phyloP scores from a whole-genome alignment of 2,888 invertebrate genomes.

The Rhodophaea formosa region DNA sequence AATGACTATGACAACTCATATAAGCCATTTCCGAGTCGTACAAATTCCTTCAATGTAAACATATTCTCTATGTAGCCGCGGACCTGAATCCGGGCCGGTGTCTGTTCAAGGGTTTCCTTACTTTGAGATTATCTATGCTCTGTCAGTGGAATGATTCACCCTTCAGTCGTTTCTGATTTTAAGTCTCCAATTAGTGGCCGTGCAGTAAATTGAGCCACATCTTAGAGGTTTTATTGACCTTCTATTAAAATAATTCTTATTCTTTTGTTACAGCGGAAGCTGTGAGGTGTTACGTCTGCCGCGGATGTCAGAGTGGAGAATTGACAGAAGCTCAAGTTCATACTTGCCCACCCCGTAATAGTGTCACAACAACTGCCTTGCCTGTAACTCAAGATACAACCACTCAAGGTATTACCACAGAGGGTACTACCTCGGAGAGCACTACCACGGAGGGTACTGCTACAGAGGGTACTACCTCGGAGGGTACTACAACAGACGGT shows the following conservation, averaged over 20 bases:
- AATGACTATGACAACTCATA: no score
- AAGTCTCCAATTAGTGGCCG: no score
- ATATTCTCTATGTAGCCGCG: no score
- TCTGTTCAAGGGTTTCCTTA: no score
- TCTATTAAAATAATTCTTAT: not conserved
- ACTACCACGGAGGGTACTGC: not conserved
- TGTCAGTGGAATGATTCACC: no score
- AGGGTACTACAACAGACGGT: not conserved
- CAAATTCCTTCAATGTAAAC: no score
- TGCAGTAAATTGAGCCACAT: no score
- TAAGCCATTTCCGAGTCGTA: no score
- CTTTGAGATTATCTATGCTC: no score
- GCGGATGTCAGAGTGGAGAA: slow-evolving; percentile 36
- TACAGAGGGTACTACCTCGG: not conserved
- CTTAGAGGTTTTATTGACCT: not conserved
- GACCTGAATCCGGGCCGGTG: no score
- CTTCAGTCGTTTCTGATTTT: no score
- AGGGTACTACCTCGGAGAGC: not conserved
- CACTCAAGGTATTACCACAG: not conserved
- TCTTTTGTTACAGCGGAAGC: slow-evolving; percentile 40
- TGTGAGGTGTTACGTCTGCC: slow-evolving; percentile 52
- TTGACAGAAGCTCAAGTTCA: slow-evolving; percentile 32
- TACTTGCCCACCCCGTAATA: slow-evolving; percentile 36
- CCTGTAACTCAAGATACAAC: not conserved
- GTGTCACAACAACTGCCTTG: not conserved